Evolutionary conservation across 2,888 invertebrate species (phyloP).

Genomic region (Rhamphomyia laevipes): DNA sequence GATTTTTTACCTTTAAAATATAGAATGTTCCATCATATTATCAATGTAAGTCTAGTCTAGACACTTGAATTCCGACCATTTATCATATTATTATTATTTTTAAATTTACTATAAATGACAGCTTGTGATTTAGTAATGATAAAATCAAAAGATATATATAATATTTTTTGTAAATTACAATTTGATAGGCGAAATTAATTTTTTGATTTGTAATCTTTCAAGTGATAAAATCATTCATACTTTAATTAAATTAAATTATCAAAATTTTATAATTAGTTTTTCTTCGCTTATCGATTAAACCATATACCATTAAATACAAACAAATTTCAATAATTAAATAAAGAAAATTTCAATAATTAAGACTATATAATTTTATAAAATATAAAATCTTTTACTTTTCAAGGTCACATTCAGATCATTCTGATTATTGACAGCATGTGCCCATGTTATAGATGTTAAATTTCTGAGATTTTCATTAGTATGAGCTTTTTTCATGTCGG

Average conservation of each 20-base stretch:
- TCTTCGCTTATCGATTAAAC: slow-evolving; percentile 5
- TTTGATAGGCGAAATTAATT: too few relatives aligned
- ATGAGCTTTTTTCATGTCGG: neutral
- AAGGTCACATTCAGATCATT: slow-evolving; percentile 50
- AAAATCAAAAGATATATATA: too few relatives aligned
- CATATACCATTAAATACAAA: too few relatives aligned
- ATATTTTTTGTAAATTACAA: too few relatives aligned
- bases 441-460: slow-evolving; percentile 66
- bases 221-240: neutral
- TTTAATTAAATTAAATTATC: slow-evolving; percentile 10
- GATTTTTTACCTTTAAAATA: too few relatives aligned
- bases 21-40: too few relatives aligned
- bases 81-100: too few relatives aligned
- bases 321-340: neutral
- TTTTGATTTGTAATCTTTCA: neutral
- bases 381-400: slow-evolving; percentile 36
- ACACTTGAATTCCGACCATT: too few relatives aligned
- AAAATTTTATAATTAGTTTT: neutral
- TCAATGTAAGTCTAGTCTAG: too few relatives aligned
- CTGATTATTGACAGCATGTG: slow-evolving; percentile 71
- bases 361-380: neutral
- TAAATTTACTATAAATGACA: too few relatives aligned
- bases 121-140: too few relatives aligned
- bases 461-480: slow-evolving; percentile 40
- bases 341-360: neutral